These are phyloP conservation scores for Eidolon helvum DNA, from an alignment of 2,113 vertebrate species.

Conservation along the genomic window DNA sequence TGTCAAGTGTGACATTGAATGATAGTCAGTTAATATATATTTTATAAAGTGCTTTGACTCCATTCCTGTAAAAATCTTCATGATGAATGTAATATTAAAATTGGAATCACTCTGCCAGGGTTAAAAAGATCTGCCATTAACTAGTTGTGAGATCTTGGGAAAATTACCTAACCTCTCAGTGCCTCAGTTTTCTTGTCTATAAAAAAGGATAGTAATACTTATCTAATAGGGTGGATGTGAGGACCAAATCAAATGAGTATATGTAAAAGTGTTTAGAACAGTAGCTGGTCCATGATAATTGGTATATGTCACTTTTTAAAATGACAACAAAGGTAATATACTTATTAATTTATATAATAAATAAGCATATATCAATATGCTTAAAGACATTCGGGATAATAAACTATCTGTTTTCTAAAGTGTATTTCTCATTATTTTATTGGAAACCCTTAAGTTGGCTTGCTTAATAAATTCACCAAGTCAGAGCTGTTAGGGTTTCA, in stretches of 20 bases:
- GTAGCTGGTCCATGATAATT: not conserved
- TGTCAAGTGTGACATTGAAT: not conserved
- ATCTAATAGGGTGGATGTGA: not conserved
- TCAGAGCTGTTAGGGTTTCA: not conserved
- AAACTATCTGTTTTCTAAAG: not conserved
- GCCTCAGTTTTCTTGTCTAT: not conserved
- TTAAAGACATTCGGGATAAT: not conserved
- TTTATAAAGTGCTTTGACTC: not conserved
- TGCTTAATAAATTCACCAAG: not conserved
- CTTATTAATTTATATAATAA: not conserved
- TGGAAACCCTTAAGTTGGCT: not conserved
- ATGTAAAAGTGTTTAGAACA: not conserved
- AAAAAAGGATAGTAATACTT: not conserved
- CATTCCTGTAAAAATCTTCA: not conserved
- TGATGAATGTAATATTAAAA: constrained; percentile 12
- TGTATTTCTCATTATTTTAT: not conserved
- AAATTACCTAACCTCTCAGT: not conserved
- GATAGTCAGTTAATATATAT: not conserved
- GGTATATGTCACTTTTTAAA: not conserved
- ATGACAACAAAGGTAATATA: not conserved
- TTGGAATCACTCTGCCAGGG: not conserved
- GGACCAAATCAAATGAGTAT: not conserved
- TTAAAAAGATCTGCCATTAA: not conserved
- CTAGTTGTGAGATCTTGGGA: not conserved
- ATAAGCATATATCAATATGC: not conserved